Evolutionary conservation across 2,113 vertebrate genomes (phyloP), one percentile per base, ranked within the genome.

Genomic region (Saccopteryx bilineata): DNA sequence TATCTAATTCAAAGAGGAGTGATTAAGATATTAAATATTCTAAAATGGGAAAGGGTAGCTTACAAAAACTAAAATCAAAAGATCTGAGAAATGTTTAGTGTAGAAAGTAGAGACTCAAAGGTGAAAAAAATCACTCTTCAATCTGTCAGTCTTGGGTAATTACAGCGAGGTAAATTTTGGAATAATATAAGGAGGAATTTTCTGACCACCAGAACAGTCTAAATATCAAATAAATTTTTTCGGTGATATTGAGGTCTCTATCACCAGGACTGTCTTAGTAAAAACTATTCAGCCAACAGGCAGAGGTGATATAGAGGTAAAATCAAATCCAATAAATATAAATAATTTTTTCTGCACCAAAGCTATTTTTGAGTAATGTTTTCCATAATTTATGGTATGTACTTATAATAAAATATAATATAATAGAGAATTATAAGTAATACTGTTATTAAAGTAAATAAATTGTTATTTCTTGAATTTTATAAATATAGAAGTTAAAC

Each of bases 401-500:
- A 5, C 54, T 90, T 52, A 21, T 69, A 63, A 46, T 14, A 78
- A 7, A 52, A 2, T 80, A 46, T 31, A 88, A 6, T 6, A 33
- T 71, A 61, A 66, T 52, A 68, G 7, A 66, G 5, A 26, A 69
- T n/a, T 93, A 85, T 74, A 91, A 81, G 86, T 28, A 60, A 65
- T 86, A 4, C 0, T 72, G 71, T 84, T 85, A 23, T n/a, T 80
- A 12, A 83, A 50, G 58, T 54, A 10, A 93, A 69, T 83, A 80
- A 50, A 84, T 46, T 66, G 0, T 26, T 80, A 74, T 48, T 33
- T 88, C 60, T 76, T 81, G 12, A 91, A 89, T 82, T 91, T 65
- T 79, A 31, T 39, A 69, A 61, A 93, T 78, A 81, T 33, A 75
- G n/a, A 91, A 92, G 69, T 74, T 78, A 89, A 81, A 48, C 75